Conservation (phyloP, 2,888 invertebrate genomes). For the Drosophila setosimentum region DNA sequence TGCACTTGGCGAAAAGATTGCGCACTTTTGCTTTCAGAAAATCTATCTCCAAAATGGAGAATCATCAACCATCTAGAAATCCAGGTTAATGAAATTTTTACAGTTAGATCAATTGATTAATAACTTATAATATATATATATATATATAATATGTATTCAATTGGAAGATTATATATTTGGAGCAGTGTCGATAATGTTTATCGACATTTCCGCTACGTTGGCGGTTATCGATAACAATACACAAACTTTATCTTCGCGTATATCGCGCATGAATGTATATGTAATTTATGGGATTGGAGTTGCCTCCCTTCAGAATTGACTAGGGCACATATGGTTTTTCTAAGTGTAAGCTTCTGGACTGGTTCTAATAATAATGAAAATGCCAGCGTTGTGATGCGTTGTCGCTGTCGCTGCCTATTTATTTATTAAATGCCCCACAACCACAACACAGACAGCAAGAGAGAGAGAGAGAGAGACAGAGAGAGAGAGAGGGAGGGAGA, state of each 20-base stretch:
- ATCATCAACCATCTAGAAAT: not conserved
- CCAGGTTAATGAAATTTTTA: not conserved
- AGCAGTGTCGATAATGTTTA: too few relatives aligned
- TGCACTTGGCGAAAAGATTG: not conserved
- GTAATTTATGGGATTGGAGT: not conserved
- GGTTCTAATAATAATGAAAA: slow-evolving; percentile 60
- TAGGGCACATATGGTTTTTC: slow-evolving; percentile 8
- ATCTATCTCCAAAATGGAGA: not conserved
- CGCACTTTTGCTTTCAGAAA: not conserved
- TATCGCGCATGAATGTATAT: too few relatives aligned
- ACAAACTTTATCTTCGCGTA: not conserved
- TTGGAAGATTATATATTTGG: too few relatives aligned
- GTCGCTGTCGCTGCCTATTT: slow-evolving; percentile 69
- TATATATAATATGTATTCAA: too few relatives aligned
- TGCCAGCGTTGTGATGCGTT: slow-evolving; percentile 57
- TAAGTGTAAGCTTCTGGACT: slow-evolving; percentile 3
- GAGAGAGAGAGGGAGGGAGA: not conserved
- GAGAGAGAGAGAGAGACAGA: not conserved
- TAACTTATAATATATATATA: too few relatives aligned
- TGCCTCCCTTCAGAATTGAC: not conserved
- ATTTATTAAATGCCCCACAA: slow-evolving; percentile 70
- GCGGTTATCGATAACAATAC: not conserved
- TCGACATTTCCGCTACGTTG: too few relatives aligned
- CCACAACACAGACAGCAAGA: not conserved
- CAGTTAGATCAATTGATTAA: not conserved